phyloP scores from a whole-genome alignment of 2,113 vertebrate genomes.

The Ciconia maguari region DNA sequence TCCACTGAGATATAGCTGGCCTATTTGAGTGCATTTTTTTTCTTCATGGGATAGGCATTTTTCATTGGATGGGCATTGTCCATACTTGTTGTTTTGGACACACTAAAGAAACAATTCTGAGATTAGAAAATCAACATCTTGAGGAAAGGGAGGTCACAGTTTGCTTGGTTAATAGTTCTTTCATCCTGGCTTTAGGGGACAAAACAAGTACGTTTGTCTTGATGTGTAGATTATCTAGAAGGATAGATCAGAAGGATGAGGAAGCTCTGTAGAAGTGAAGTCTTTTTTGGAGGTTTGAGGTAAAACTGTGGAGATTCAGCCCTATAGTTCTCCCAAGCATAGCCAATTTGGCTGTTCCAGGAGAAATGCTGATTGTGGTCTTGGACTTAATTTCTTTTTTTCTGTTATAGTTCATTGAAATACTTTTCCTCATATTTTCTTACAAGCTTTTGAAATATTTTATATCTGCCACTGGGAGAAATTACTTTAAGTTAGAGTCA shows the following conservation, averaged over 20 bases:
- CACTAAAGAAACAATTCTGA: neutral
- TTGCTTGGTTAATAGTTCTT: neutral
- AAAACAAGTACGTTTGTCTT: neutral
- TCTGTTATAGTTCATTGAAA: neutral
- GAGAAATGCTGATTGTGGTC: neutral
- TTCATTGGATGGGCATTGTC: neutral
- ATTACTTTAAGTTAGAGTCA: neutral
- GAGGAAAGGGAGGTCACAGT: neutral
- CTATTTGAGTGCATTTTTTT: neutral
- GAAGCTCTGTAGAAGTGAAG: neutral
- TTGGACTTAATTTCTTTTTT: neutral
- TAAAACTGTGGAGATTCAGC: neutral
- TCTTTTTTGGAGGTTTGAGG: neutral
- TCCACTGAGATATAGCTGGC: neutral
- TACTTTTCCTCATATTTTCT: neutral
- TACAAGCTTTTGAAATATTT: neutral
- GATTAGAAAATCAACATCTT: neutral
- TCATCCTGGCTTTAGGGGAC: neutral
- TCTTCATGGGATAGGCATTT: neutral
- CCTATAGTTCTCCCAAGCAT: neutral
- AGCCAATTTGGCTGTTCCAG: neutral
- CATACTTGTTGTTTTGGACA: neutral
- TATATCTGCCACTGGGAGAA: neutral
- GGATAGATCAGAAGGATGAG: neutral
- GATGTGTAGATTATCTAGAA: neutral